A percentile compares a stretch with the other conserved stretches of the same genome.
Conservation (phyloP, 2,113 vertebrate genomes). For the Gymnobelideus leadbeateri region DNA sequence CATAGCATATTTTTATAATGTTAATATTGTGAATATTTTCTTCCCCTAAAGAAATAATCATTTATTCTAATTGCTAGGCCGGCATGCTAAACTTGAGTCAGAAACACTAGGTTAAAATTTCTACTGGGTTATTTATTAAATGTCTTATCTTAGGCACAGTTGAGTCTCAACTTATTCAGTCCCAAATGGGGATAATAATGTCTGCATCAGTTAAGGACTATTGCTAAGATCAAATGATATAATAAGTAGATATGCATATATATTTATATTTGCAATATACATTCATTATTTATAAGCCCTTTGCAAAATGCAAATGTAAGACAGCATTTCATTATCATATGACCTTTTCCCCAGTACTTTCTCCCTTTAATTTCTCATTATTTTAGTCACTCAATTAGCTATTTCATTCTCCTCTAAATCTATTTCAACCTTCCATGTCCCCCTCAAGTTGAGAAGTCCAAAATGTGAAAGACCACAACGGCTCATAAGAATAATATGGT, state of each 20-base stretch:
- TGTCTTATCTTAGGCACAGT: neutral
- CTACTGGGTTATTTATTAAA: neutral
- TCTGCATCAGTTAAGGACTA: neutral
- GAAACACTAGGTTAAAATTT: neutral
- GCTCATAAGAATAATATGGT: neutral
- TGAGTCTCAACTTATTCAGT: too few relatives aligned
- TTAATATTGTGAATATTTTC: neutral
- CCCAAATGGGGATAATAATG: neutral
- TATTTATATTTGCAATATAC: neutral
- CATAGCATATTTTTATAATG: neutral
- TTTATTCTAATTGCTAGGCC: too few relatives aligned
- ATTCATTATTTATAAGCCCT: neutral
- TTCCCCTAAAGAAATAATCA: neutral
- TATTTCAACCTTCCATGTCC: neutral
- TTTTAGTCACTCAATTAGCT: neutral
- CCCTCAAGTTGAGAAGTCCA: neutral
- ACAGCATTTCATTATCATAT: neutral
- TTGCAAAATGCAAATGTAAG: neutral
- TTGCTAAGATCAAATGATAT: neutral
- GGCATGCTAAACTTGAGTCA: too few relatives aligned
- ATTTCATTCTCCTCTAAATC: neutral
- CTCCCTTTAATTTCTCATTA: neutral
- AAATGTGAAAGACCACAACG: neutral
- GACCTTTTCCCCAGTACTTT: neutral
- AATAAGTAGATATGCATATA: too few relatives aligned